Conservation (phyloP, 2,888 invertebrate species). For the Raillietiella orientalis region DNA sequence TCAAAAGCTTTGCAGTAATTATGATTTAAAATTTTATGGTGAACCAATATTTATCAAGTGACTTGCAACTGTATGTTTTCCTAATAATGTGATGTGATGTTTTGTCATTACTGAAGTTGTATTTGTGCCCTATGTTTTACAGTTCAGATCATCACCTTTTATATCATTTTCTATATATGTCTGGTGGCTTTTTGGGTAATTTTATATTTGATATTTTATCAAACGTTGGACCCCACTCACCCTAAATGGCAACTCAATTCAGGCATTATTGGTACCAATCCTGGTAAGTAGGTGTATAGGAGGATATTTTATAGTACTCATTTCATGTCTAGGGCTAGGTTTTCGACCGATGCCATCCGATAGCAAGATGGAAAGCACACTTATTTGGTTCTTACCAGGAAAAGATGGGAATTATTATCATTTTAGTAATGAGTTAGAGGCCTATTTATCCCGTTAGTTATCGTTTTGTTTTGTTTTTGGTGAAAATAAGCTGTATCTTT, state of each 20-base stretch:
- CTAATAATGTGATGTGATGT: no score
- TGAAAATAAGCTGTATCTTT: no score
- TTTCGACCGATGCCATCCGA: constrained; percentile 88
- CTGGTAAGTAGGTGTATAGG: constrained; percentile 25
- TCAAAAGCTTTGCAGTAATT: no score
- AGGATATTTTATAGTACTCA: neutral
- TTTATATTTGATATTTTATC: constrained; percentile 75
- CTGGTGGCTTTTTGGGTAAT: constrained; percentile 80
- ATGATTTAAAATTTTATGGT: no score
- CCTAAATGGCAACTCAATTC: constrained; percentile 67
- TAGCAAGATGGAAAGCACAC: constrained; percentile 71
- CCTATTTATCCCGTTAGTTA: no score
- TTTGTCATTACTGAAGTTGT: no score
- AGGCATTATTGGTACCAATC: constrained; percentile 71
- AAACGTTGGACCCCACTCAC: constrained; percentile 45
- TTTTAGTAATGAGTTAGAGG: constrained; percentile 41
- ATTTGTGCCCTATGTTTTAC: constrained; percentile 16
- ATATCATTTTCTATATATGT: constrained; percentile 71
- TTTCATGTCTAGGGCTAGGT: constrained; percentile 34
- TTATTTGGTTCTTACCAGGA: constrained; percentile 67
- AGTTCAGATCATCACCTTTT: constrained; percentile 87
- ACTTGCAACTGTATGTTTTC: no score
- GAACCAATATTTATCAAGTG: no score
- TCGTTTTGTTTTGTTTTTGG: constrained; percentile 1
- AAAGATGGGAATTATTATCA: constrained; percentile 40